phyloP scores from a whole-genome alignment of 2,797 vertebrate genomes.

The Ciconia nigra region DNA sequence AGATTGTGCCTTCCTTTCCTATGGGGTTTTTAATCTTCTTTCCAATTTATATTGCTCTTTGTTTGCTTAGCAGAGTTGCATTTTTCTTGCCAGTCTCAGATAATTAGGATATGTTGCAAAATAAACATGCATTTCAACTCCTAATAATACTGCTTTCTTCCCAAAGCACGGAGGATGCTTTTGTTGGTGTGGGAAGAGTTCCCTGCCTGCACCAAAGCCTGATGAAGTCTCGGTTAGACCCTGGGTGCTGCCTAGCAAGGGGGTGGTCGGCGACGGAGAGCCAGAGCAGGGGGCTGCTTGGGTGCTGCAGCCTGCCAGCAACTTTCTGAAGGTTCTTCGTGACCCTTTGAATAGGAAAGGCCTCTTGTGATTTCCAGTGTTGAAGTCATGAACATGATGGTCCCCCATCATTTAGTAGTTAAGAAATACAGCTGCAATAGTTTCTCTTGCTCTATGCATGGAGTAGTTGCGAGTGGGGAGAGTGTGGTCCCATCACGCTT shows the following conservation, averaged over 20 bases:
- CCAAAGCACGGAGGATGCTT: neutral
- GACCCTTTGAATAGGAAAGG: neutral
- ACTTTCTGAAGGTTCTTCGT: neutral
- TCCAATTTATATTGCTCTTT: neutral
- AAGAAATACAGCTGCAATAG: neutral
- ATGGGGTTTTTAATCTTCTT: neutral
- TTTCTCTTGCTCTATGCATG: neutral
- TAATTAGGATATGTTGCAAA: conserved; percentile 33
- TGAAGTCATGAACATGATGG: neutral
- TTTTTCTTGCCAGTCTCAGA: conserved; percentile 7
- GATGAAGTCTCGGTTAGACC: neutral
- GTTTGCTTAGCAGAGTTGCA: neutral
- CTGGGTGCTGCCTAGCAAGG: neutral
- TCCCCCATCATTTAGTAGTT: neutral
- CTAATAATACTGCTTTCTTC: neutral
- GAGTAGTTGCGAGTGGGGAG: neutral
- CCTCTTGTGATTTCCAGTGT: neutral
- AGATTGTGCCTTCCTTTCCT: conserved; percentile 2
- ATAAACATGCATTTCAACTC: neutral
- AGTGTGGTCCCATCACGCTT: neutral
- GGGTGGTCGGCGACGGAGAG: rapidly evolving
- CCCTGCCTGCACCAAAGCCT: neutral
- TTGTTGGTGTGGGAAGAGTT: neutral
- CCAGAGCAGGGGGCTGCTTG: neutral
- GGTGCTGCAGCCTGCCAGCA: neutral